A percentile compares a stretch with the other conserved stretches of the same genome.
These are phyloP conservation scores for Itoplectis maculator DNA, from an alignment of 2,888 invertebrate species.

Conservation along the genomic window DNA sequence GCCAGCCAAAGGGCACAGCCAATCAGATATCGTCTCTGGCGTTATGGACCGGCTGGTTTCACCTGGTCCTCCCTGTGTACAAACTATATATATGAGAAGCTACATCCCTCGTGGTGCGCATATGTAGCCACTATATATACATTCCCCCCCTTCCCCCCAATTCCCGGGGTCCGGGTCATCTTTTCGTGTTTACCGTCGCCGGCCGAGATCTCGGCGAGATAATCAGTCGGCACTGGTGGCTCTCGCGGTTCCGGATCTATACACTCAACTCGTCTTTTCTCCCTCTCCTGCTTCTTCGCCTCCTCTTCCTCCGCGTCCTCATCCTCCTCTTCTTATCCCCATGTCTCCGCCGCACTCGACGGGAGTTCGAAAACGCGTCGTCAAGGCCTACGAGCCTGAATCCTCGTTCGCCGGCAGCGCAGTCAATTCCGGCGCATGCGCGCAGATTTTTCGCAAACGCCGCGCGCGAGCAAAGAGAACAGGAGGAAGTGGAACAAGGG, in stretches of 20 bases:
- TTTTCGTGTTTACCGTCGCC: constrained; percentile 74
- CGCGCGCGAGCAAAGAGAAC: background rate
- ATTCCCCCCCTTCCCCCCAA: too few species aligned
- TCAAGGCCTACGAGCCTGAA: too few species aligned
- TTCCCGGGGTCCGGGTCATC: constrained; percentile 60
- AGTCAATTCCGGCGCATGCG: constrained; percentile 47
- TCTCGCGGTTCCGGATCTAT: constrained; percentile 68
- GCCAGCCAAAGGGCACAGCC: constrained; percentile 7
- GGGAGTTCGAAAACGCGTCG: too few species aligned
- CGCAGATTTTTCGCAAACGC: constrained; percentile 3
- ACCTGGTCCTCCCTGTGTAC: too few species aligned
- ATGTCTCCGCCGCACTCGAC: background rate
- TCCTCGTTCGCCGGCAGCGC: constrained; percentile 12
- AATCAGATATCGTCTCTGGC: background rate
- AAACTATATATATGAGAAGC: too few species aligned
- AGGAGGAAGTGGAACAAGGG: background rate
- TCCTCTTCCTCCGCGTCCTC: constrained; percentile 8
- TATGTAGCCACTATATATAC: constrained; percentile 2
- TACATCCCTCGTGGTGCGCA: background rate
- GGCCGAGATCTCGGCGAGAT: constrained; percentile 73
- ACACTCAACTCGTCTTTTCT: constrained; percentile 57
- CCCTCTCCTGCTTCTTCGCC: too few species aligned
- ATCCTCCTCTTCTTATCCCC: constrained; percentile 34
- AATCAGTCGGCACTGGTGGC: constrained; percentile 68
- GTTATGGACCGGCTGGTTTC: too few species aligned